These are phyloP conservation scores for Phenganax stokvisi DNA, from an alignment of 92 coral and sea anemone genomes.

Conservation along the genomic window DNA sequence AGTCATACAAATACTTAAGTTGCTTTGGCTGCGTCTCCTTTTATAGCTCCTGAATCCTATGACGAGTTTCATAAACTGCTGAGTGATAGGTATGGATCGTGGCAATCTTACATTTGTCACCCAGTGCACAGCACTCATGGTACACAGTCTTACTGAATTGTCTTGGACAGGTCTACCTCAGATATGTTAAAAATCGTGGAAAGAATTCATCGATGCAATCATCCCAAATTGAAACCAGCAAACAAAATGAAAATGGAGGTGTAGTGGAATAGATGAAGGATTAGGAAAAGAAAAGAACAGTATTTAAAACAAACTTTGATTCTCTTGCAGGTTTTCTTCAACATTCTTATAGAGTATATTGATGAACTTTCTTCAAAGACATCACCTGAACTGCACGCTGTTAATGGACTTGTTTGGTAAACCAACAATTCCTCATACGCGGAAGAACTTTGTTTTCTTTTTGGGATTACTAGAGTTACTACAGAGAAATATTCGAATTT, in stretches of 20 bases:
- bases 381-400: conserved; percentile 50
- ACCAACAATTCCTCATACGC: neutral
- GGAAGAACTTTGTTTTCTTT: neutral
- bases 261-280: neutral
- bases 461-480: neutral
- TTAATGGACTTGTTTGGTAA: conserved; percentile 68
- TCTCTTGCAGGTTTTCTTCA: conserved; percentile 55
- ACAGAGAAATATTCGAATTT: neutral
- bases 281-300: neutral
- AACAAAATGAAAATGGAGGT: conserved; percentile 97
- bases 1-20: too few species aligned
- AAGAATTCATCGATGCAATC: conserved; percentile 85
- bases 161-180: conserved; percentile 56
- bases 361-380: conserved; percentile 55
- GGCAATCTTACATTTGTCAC: neutral
- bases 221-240: conserved; percentile 81
- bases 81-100: conserved; percentile 62
- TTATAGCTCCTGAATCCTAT: conserved; percentile 77
- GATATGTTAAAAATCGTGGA: conserved; percentile 73
- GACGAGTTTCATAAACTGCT: conserved; percentile 67
- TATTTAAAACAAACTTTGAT: neutral
- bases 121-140: neutral
- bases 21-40: neutral
- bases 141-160: neutral
- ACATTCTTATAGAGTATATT: conserved; percentile 63